Base-by-base conservation (phyloP, 1,140 invertebrate species). In the Pogonomyrmex californicus region DNA sequence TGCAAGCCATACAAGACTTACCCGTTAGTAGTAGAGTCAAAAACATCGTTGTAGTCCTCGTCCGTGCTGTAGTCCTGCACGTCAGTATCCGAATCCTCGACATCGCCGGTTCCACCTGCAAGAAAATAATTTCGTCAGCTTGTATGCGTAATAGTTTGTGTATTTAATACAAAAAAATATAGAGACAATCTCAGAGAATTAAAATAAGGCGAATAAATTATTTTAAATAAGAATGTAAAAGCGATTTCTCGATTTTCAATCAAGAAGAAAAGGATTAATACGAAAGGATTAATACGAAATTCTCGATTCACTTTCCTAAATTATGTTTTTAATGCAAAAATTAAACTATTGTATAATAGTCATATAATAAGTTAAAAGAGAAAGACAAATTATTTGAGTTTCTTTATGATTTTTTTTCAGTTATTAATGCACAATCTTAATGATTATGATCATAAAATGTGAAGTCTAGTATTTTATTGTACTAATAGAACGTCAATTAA, bases 31-130 rank as follows among this genome's bases (percentile, higher is more conserved):
- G 92, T 92, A 7, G 91, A 60, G 30, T 94, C 92, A 33, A 89
- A 93, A 41, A 93, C 89, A 17, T 94, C 93, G 41, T 93, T 93
- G 78, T 94, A 92, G 30, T 94, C 93, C 36, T 92, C 88, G 33
- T 93, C 91, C 9, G 91, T 92, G 14, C 86, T 91, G 51, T 93
- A 94, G 71, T 93, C 93, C 58, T 93, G 91, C 5, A 93, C 90
- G 10, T 86, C 92, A 1, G 92, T 83, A 60, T 93, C 92, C 51
- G 88, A 60, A 49, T 91, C 92, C 68, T 93, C 93, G 12, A 82
- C 73, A 30, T 93, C 91, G 30, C 68, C 63, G 41, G 87, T 90
- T 38, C 87, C 90, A 73, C 78, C 91, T 92, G 85, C 4, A 88
- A 88, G 77, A 38, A 83, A 71, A 62, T 41, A 68, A 77, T 44